Evolutionary conservation across 2,797 vertebrate species (phyloP), one percentile per base, ranked within the genome.

Genomic region (Diceros bicornis): DNA sequence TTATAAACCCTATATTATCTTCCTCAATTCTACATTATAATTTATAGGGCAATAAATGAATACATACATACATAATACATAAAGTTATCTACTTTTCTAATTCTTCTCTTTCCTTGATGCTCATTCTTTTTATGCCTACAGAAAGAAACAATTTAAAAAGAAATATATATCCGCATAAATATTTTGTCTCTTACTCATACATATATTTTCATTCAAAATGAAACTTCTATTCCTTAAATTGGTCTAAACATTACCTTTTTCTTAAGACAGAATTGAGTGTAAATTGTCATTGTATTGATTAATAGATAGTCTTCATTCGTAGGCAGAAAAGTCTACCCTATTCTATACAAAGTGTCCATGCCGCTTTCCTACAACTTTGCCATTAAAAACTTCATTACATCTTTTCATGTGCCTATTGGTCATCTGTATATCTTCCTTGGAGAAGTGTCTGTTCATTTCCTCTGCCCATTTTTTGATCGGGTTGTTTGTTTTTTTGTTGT

Each of bases 21-120:
- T 66, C 50, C 7, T 88, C 68, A 92, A 37, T 75, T 91, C 27
- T 71, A 52, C 41, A 27, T 92, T 95, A 52, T 41, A 72, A 87
- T 82, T 87, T 88, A 78, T 75, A 92, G 74, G 89, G 89, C 13
- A 87, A 59, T 92, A 55, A 92, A 74, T 74, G n/a, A 62, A 72
- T 72, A 87, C 29, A 79, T 57, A 47, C 12, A 82, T 59, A 74
- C 6, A 66, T 57, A 81, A 81, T 84, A 84, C 23, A 83, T 23
- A 82, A 25, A 83, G 20, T 83, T 83, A 52, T 71, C 44, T 87
- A 71, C 32, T 82, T 66, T 82, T 82, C 68, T 34, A 92, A 83
- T 41, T 61, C 27, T 72, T 68, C 41, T 82, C 37, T 62, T 64
- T 81, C 32, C 4, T 66, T 82, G 77, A 88, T 74, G 68, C n/a